Conservation (phyloP, 2,797 vertebrate species). For the Nothura maculosa region DNA sequence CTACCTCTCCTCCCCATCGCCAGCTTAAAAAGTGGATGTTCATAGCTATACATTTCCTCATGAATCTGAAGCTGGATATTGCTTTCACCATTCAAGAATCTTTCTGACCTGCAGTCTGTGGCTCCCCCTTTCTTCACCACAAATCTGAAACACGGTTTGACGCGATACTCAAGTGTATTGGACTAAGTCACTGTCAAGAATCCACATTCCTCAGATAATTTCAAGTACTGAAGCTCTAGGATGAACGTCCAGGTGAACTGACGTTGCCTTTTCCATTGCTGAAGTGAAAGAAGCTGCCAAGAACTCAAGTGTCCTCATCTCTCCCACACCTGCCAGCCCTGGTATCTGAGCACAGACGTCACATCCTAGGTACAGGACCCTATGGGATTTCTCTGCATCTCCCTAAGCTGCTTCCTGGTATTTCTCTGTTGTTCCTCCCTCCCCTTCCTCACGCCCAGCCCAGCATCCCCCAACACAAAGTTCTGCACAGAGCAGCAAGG, state of each 20-base stretch:
- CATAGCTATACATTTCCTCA: neutral
- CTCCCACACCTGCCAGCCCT: fast-evolving
- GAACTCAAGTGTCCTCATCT: neutral
- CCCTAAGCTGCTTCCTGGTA: neutral
- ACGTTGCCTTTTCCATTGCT: neutral
- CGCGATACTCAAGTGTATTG: fast-evolving
- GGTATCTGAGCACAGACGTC: neutral
- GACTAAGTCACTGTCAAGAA: neutral
- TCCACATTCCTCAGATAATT: neutral
- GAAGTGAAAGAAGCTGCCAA: neutral
- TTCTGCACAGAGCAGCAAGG: constrained; percentile 81
- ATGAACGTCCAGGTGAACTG: constrained; percentile 12
- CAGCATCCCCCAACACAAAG: constrained; percentile 70
- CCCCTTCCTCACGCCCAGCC: constrained; percentile 65
- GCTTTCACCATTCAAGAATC: neutral
- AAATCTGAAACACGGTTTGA: neutral
- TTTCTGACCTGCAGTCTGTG: neutral
- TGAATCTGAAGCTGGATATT: neutral
- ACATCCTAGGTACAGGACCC: neutral
- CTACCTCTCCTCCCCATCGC: neutral
- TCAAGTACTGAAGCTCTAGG: neutral
- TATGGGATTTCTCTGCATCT: neutral
- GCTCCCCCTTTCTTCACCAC: neutral
- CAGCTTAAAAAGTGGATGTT: neutral
- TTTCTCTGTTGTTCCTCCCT: constrained; percentile 49